Percentiles rank a stretch among this genome's conserved stretches.
Evolutionary conservation across 2,797 vertebrate genomes (phyloP).

Genomic region (Lepidocolaptes lacrymiger): DNA sequence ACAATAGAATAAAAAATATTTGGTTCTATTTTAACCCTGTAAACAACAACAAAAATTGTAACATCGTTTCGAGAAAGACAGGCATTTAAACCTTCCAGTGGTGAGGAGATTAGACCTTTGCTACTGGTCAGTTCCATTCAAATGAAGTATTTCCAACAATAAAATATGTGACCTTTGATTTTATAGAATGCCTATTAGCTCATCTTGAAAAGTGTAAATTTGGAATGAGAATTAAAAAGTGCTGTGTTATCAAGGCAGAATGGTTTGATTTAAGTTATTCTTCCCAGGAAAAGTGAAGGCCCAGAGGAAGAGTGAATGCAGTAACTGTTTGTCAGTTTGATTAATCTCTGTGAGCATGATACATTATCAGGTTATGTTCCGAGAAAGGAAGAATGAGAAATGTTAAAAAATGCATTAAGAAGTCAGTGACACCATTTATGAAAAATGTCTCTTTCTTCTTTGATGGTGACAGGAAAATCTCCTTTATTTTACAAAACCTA

Average conservation of each 20-base stretch:
- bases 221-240: slow-evolving; percentile 15
- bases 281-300: slow-evolving; percentile 13
- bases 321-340: neutral
- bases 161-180: neutral
- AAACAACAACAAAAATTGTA: neutral
- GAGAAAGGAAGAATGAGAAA: slow-evolving; percentile 46
- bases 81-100: neutral
- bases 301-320: neutral
- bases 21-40: neutral
- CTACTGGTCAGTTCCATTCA: neutral
- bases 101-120: neutral
- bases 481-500: neutral
- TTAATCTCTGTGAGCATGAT: neutral
- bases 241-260: slow-evolving; percentile 7
- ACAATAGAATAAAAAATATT: neutral
- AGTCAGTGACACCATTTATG: neutral
- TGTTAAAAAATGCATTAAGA: neutral
- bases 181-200: neutral
- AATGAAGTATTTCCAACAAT: neutral
- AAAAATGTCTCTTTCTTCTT: neutral
- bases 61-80: neutral
- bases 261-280: slow-evolving; percentile 15
- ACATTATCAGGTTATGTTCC: neutral
- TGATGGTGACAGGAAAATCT: neutral
- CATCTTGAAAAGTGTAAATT: neutral